A percentile compares a stretch with the other conserved stretches of the same genome.
Conservation (phyloP, 2,113 vertebrate species). For the Urocolius indicus region DNA sequence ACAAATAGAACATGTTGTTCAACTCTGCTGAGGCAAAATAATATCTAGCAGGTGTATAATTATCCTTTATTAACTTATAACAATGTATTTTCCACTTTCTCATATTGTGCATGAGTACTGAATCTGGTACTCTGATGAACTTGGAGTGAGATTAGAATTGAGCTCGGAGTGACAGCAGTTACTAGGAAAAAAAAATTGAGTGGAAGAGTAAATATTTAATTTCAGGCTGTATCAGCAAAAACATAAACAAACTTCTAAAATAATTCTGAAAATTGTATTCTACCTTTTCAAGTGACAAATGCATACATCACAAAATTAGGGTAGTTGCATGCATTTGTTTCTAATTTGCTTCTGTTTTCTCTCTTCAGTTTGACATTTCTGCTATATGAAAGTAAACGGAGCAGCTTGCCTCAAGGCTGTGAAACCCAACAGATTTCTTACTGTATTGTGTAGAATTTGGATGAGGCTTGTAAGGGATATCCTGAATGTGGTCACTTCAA, state of each 20-base stretch:
- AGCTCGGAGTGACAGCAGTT: neutral
- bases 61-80: constrained; percentile 23
- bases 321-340: neutral
- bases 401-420: neutral
- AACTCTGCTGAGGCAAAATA: neutral
- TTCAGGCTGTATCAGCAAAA: neutral
- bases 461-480: neutral
- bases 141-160: neutral
- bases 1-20: neutral
- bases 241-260: neutral
- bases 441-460: neutral
- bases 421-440: neutral
- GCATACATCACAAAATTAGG: neutral
- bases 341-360: neutral
- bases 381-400: neutral
- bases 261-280: neutral
- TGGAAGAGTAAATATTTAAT: neutral
- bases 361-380: neutral
- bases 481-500: neutral
- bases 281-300: neutral
- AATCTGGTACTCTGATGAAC: no score
- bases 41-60: constrained; percentile 7
- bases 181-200: neutral
- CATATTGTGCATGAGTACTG: no score
- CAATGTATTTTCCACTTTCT: neutral